Evolutionary conservation across 2,113 vertebrate genomes (phyloP).

Genomic region (Colistium nudipinnis): DNA sequence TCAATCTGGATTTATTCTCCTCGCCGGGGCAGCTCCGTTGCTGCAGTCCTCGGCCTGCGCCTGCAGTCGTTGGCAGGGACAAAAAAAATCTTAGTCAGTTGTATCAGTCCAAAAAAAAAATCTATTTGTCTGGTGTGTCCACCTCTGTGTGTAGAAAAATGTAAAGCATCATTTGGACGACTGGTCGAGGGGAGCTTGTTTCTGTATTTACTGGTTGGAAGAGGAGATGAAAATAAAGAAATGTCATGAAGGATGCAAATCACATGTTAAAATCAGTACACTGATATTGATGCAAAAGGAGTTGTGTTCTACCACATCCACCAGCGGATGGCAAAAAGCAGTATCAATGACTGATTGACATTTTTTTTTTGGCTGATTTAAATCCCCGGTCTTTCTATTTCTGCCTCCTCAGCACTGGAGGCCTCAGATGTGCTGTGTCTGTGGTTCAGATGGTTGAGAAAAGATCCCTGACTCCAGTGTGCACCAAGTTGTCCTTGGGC

Average conservation of each 20-base stretch:
- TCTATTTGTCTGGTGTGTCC: neutral
- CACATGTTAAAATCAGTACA: neutral
- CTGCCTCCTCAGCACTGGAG: no score
- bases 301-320: no score
- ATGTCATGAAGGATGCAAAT: neutral
- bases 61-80: slow-evolving; percentile 21
- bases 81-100: slow-evolving; percentile 1
- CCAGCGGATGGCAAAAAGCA: neutral
- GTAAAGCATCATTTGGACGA: neutral
- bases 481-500: no score
- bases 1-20: slow-evolving; percentile 65
- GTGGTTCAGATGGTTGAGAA: no score
- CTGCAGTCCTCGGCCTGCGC: slow-evolving; percentile 36
- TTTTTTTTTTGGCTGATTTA: neutral
- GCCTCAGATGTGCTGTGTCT: no score
- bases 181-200: neutral
- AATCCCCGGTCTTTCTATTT: neutral
- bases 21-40: slow-evolving; percentile 19
- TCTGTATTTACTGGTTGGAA: no score
- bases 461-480: no score
- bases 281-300: neutral
- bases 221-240: no score
- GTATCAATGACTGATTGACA: neutral
- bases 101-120: slow-evolving; percentile 35
- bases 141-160: neutral